A percentile compares a stretch with the other conserved stretches of the same genome.
Conservation (phyloP, 2,797 vertebrate genomes). For the Pipistrellus pygmaeus region DNA sequence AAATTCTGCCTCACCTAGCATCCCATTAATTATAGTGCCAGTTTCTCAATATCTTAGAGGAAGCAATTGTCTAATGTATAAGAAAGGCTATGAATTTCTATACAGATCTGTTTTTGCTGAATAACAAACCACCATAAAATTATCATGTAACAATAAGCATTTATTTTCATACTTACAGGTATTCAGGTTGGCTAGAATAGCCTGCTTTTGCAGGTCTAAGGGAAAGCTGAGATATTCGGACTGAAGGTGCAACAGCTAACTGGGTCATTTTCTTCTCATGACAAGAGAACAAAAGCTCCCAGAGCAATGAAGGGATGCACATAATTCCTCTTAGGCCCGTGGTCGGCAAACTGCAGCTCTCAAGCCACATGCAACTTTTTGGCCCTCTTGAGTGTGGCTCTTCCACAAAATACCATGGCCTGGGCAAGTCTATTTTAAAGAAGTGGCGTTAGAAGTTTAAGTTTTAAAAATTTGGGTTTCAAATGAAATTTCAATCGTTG, state of each 20-base stretch:
- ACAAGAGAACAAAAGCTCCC: neutral
- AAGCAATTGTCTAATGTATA: neutral
- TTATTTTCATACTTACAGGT: neutral
- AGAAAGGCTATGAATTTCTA: neutral
- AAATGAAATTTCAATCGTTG: too few species aligned
- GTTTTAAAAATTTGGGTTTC: too few species aligned
- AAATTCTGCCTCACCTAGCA: neutral
- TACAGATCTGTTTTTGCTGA: neutral
- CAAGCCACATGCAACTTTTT: too few species aligned
- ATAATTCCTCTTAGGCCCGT: neutral
- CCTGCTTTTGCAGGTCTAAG: neutral
- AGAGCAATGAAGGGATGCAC: neutral
- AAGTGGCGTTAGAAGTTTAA: too few species aligned
- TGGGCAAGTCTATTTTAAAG: too few species aligned
- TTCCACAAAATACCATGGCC: too few species aligned
- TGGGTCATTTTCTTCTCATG: constrained; percentile 30
- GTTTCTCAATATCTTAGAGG: constrained; percentile 16
- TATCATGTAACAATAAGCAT: neutral
- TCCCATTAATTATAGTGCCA: neutral
- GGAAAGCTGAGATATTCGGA: neutral
- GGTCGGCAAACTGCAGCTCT: too few species aligned
- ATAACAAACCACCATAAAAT: neutral
- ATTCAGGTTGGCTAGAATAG: neutral
- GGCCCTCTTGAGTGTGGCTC: too few species aligned
- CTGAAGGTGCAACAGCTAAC: neutral